Base-by-base conservation (phyloP, 53 echinoderm and acorn worm species). In the Hippasteria phrygiana region DNA sequence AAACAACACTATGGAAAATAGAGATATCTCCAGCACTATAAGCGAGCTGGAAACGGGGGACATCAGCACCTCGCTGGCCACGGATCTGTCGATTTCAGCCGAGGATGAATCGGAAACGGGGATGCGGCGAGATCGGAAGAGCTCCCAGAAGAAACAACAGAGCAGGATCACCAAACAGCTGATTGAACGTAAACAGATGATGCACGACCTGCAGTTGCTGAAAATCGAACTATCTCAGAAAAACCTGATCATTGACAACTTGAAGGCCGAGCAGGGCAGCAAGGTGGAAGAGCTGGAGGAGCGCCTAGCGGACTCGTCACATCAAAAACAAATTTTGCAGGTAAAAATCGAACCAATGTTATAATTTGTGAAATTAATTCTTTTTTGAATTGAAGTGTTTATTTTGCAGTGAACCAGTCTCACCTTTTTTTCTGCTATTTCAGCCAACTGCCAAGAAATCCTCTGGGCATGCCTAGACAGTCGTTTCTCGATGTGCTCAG, bases 21-120 rank as follows among this genome's bases (percentile, higher is more conserved):
- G 93, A 36, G 95, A 97, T 83, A 91, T 97, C 46, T 97, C 97
- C 20, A 93, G 90, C 62, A 83, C 83, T 27, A 33, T 75, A 29
- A 97, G 97, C 51, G 97, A 97, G 70, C 62, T 93, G 74, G 94
- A 95, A 22, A 95, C 93, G 2, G 97, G 95, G 34, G 97, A 97
- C n/a, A 95, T 97, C 18, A 97, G 97, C 86, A 97, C 97, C 35
- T 97, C 97, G 28, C 86, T 97, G 33, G 97, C 95, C 33, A 97
- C 95, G 26, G 97, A 97, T 73, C 40, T 95, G 81, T 93, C 94
- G 2, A 85, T 93, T 38, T 95, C 97, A 5, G 88, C 43, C 2
- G 95, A 77, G 36, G 93, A 93, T 65, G 94, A 94, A 33, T 87
- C 85, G 37, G 88, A 88, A 33, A 86, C 54, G 18, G 84, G 69